phyloP scores from a whole-genome alignment of 2,888 invertebrate species.

The Erebia aethiops region DNA sequence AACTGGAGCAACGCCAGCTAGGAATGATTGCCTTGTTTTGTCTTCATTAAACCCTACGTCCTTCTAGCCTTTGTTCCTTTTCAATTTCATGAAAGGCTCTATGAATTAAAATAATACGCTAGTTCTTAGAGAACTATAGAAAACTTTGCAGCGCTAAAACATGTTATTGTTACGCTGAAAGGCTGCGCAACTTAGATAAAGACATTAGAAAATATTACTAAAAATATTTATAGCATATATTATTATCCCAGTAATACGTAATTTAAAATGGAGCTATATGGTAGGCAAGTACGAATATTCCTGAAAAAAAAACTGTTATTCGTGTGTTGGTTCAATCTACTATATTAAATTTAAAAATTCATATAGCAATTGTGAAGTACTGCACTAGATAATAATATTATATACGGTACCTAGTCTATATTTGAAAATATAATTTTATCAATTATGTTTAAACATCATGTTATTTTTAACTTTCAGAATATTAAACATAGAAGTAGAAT shows the following conservation, averaged over 20 bases:
- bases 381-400: neutral
- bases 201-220: too few species aligned
- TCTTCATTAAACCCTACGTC: constrained; percentile 25
- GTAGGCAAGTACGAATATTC: too few species aligned
- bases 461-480: neutral
- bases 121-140: neutral
- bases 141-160: neutral
- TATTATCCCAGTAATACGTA: too few species aligned
- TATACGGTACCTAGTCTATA: neutral
- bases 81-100: constrained; percentile 10
- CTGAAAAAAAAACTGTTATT: neutral
- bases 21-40: constrained; percentile 21
- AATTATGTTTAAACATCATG: too few species aligned
- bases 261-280: too few species aligned
- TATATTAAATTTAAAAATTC: constrained; percentile 3
- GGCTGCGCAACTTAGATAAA: neutral
- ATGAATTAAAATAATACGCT: constrained; percentile 13
- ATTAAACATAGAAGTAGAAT: neutral
- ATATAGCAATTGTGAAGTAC: neutral
- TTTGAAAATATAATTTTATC: neutral
- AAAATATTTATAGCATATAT: too few species aligned
- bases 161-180: neutral
- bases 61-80: constrained; percentile 23
- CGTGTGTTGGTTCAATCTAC: neutral
- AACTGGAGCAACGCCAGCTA: constrained; percentile 22